Percentiles rank a stretch among this genome's conserved stretches.
Conservation (phyloP, 2,113 vertebrate species). For the Neomonachus schauinslandi region DNA sequence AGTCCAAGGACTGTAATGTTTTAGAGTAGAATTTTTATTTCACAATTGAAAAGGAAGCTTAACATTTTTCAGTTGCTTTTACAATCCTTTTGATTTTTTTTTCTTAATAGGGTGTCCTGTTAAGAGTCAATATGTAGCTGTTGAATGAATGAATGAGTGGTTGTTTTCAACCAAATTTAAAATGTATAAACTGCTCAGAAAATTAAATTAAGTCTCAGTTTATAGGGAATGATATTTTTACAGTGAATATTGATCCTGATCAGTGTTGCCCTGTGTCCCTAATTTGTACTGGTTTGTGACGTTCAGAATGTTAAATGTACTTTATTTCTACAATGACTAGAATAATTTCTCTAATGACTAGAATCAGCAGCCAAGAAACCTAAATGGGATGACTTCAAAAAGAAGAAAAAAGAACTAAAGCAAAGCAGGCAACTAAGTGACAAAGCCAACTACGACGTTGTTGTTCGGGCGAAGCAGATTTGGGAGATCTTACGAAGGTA, state of each 20-base stretch:
- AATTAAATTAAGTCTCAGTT: not conserved
- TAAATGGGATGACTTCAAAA: conserved; percentile 92
- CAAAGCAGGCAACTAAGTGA: conserved; percentile 88
- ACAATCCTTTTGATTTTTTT: not conserved
- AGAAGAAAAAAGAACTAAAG: conserved; percentile 94
- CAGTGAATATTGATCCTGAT: not conserved
- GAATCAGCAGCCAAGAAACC: conserved; percentile 90
- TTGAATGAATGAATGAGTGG: not conserved
- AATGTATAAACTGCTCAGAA: not conserved
- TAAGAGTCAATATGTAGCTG: not conserved
- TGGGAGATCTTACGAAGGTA: conserved; percentile 94
- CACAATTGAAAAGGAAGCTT: not conserved
- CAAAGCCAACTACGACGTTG: conserved; percentile 92
- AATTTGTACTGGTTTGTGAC: not conserved
- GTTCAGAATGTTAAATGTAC: conserved; percentile 17
- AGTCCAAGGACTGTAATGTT: not conserved
- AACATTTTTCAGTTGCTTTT: not conserved
- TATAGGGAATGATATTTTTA: not conserved
- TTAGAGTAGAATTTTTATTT: conserved; percentile 23
- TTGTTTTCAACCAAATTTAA: not conserved
- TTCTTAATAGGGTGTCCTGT: not conserved
- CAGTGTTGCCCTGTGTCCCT: not conserved
- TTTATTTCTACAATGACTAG: not conserved
- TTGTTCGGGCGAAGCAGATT: conserved; percentile 92
- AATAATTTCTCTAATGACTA: conserved; percentile 76